phyloP scores from a whole-genome alignment of 2,113 vertebrate genomes.

The Saccopteryx leptura region DNA sequence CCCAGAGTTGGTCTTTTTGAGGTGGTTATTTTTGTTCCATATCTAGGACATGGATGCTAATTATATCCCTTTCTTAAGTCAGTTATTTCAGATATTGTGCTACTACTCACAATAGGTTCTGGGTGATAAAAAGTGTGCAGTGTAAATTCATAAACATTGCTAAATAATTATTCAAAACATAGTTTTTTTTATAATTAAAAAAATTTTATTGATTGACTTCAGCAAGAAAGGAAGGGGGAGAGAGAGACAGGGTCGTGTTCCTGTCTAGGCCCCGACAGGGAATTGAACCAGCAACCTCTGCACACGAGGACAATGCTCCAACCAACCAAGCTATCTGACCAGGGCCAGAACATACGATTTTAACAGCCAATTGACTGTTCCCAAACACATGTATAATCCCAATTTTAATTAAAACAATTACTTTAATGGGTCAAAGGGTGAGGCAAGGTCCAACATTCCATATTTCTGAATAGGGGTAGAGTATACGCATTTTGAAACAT shows the following conservation, averaged over 20 bases:
- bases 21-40: slow-evolving; percentile 10
- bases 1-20: slow-evolving; percentile 24
- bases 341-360: background rate
- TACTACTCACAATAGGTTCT: background rate
- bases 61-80: slow-evolving; percentile 24
- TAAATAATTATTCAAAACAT: slow-evolving; percentile 1
- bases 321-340: no score
- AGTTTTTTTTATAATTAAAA: no score
- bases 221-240: no score
- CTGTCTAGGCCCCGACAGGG: no score
- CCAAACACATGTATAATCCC: background rate
- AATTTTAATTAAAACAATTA: background rate
- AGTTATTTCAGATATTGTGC: slow-evolving; percentile 19
- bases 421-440: background rate
- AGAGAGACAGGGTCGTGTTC: no score
- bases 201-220: no score
- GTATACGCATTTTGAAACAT: slow-evolving; percentile 51
- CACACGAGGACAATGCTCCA: no score
- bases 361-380: background rate
- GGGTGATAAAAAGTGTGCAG: background rate
- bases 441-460: background rate
- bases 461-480: background rate
- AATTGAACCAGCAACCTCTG: no score
- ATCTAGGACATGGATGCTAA: slow-evolving; percentile 10
- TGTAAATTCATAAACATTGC: background rate